phyloP scores from a whole-genome alignment of 1,140 invertebrate genomes.

The Harpegnathos saltator region DNA sequence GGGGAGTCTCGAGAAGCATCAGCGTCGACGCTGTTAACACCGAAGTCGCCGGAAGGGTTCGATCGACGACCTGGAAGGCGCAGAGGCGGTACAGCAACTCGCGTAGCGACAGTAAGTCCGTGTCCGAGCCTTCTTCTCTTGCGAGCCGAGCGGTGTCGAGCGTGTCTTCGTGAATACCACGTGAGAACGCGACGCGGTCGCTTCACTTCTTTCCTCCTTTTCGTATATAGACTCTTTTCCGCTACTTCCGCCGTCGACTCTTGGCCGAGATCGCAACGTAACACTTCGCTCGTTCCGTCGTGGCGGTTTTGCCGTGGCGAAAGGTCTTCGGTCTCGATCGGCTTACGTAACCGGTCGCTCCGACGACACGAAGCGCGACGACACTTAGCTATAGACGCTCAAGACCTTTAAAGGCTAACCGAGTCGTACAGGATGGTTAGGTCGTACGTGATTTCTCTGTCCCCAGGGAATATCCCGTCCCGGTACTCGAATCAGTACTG shows the following conservation, averaged over 20 bases:
- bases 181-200: too few relatives aligned
- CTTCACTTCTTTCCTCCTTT: too few relatives aligned
- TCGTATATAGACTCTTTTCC: too few relatives aligned
- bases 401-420: slow-evolving; percentile 18
- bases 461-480: slow-evolving; percentile 80
- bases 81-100: slow-evolving; percentile 82
- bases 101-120: slow-evolving; percentile 81
- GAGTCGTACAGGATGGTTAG: slow-evolving; percentile 1
- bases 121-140: slow-evolving; percentile 39
- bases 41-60: slow-evolving; percentile 90
- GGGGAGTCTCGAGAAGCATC: slow-evolving; percentile 88
- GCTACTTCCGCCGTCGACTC: too few relatives aligned
- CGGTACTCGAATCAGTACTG: slow-evolving; percentile 85
- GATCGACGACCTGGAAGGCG: slow-evolving; percentile 89
- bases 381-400: too few relatives aligned
- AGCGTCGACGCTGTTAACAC: slow-evolving; percentile 93
- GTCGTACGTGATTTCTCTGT: slow-evolving; percentile 40
- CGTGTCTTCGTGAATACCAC: too few relatives aligned
- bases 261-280: not conserved
- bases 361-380: not conserved
- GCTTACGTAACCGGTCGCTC: slow-evolving; percentile 1
- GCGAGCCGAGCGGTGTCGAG: not conserved
- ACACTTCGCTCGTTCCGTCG: not conserved
- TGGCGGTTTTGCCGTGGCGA: too few relatives aligned
- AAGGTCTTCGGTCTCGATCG: not conserved